phyloP scores from a whole-genome alignment of 2,888 invertebrate genomes.

The Sinhomidia bicolor region DNA sequence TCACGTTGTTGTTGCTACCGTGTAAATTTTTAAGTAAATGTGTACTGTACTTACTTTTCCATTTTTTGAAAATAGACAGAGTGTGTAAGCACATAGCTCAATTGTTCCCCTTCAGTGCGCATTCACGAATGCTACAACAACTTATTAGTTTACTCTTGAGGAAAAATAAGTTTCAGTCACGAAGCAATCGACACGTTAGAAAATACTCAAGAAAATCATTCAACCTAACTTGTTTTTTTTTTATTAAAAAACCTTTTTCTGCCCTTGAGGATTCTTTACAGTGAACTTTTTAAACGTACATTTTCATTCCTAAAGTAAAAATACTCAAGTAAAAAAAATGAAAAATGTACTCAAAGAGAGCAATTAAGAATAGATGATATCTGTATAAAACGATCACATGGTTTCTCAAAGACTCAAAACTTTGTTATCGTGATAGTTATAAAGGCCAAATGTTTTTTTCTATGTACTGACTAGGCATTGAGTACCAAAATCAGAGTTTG shows the following conservation, averaged over 20 bases:
- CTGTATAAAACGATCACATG: too few species aligned
- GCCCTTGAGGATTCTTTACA: neutral
- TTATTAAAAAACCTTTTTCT: neutral
- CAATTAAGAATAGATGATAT: too few species aligned
- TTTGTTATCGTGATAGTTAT: too few species aligned
- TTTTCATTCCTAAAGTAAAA: neutral
- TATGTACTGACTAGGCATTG: too few species aligned
- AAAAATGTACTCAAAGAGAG: too few species aligned
- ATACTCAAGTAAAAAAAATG: too few species aligned
- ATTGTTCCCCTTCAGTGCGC: conserved; percentile 7
- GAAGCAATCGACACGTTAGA: neutral
- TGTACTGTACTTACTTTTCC: too few species aligned
- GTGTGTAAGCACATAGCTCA: neutral
- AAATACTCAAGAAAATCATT: neutral
- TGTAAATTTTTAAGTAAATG: neutral
- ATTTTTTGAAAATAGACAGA: neutral
- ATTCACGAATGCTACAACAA: neutral
- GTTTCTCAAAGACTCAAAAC: too few species aligned
- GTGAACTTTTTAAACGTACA: neutral
- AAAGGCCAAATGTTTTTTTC: too few species aligned
- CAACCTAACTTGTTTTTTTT: neutral
- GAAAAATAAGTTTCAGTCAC: neutral
- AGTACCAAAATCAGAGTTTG: too few species aligned
- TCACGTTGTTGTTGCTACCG: neutral
- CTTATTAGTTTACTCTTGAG: neutral